Percentiles rank a stretch among this genome's conserved stretches.
These are phyloP conservation scores for Aphelenchoides avenae DNA, from an alignment of 1,140 invertebrate genomes.

Conservation along the genomic window DNA sequence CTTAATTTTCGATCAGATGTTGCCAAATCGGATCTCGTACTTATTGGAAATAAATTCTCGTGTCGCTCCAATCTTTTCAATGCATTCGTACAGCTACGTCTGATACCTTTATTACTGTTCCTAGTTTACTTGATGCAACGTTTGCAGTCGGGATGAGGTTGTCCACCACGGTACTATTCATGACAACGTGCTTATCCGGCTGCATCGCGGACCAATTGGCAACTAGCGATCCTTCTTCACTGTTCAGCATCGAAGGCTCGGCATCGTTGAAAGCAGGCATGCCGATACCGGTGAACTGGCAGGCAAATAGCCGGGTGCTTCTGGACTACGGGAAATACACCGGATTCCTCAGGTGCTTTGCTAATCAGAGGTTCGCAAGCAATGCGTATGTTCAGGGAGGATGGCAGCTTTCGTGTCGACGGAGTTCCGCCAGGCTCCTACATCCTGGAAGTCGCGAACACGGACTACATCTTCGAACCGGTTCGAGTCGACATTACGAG, in stretches of 20 bases:
- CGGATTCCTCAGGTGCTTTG: conserved; percentile 46
- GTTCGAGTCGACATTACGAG: conserved; percentile 88
- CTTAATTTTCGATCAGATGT: too few species aligned
- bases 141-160: too few species aligned
- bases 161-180: too few species aligned
- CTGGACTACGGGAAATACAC: conserved; percentile 55
- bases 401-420: conserved; percentile 84
- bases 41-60: too few species aligned
- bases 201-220: too few species aligned
- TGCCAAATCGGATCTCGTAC: too few species aligned
- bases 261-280: conserved; percentile 29
- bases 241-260: conserved; percentile 43
- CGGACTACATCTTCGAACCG: conserved; percentile 83
- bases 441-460: conserved; percentile 83
- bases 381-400: conserved; percentile 66
- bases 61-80: too few species aligned
- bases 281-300: conserved; percentile 39
- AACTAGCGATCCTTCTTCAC: too few species aligned
- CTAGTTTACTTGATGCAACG: too few species aligned
- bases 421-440: conserved; percentile 90
- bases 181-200: too few species aligned
- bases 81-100: too few species aligned
- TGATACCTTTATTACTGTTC: too few species aligned
- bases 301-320: conserved; percentile 38
- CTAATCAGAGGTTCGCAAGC: neutral